Percentiles rank a stretch among this genome's conserved stretches.
These are phyloP conservation scores for Scolopax rusticola DNA, from an alignment of 2,797 vertebrate genomes.

Conservation along the genomic window DNA sequence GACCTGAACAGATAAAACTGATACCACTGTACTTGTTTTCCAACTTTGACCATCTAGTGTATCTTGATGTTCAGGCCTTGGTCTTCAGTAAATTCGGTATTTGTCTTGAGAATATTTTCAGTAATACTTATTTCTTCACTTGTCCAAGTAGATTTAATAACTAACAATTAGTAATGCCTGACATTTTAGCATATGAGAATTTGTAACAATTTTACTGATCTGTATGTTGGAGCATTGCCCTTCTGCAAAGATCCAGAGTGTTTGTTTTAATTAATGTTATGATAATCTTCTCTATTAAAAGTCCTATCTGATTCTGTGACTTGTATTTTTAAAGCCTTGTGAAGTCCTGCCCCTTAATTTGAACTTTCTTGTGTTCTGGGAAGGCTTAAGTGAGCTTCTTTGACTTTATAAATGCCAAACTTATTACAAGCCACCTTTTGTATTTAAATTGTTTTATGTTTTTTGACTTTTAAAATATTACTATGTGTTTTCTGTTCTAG, in stretches of 20 bases:
- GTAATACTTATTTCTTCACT: background rate
- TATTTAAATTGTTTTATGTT: background rate
- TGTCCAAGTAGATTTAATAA: background rate
- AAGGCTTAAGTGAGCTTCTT: background rate
- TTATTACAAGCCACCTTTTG: background rate
- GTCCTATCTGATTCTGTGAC: background rate
- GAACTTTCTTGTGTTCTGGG: background rate
- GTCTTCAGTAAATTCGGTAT: background rate
- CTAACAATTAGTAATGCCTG: background rate
- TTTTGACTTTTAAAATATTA: background rate
- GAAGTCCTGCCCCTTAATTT: background rate
- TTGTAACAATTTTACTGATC: background rate
- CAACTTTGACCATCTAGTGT: too few relatives aligned
- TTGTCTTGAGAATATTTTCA: background rate
- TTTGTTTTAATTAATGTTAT: background rate
- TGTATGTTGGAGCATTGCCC: background rate
- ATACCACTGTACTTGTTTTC: too few relatives aligned
- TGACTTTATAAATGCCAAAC: background rate
- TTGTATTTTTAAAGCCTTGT: background rate
- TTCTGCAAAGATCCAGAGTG: background rate
- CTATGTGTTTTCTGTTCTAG: background rate
- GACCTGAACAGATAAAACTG: background rate
- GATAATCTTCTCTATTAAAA: background rate
- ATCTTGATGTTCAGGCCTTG: background rate
- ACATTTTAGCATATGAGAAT: background rate